These are phyloP conservation scores for Hirtodrosophila histrioides DNA, from an alignment of 2,888 invertebrate genomes.

Conservation along the genomic window DNA sequence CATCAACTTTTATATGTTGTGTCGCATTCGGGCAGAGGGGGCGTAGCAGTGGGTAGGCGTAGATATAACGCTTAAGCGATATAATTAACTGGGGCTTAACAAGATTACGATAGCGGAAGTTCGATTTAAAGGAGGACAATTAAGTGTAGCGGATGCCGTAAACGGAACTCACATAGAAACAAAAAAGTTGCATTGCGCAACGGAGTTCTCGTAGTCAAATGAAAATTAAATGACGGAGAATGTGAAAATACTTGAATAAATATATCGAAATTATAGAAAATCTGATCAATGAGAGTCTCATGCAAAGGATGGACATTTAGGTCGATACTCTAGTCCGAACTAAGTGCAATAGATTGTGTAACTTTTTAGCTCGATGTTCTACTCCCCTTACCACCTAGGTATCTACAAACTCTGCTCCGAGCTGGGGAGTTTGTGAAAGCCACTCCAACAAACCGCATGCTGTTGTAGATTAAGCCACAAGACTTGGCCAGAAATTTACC, in stretches of 20 bases:
- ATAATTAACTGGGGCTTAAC: constrained; percentile 55
- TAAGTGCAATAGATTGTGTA: too few relatives aligned
- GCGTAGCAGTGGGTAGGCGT: constrained; percentile 14
- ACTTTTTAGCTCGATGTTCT: background rate
- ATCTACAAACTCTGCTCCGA: background rate
- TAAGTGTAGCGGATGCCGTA: background rate
- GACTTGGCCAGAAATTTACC: constrained; percentile 55
- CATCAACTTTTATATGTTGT: constrained; percentile 67
- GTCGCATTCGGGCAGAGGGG: constrained; percentile 26
- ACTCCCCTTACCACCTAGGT: background rate
- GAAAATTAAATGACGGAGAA: constrained; percentile 3
- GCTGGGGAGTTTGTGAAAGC: constrained; percentile 8
- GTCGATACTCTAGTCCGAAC: too few relatives aligned
- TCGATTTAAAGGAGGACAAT: constrained; percentile 8
- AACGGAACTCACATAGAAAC: background rate
- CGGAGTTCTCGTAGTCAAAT: too few relatives aligned
- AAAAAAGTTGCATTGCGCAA: background rate
- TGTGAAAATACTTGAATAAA: constrained; percentile 15
- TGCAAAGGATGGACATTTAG: too few relatives aligned
- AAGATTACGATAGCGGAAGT: constrained; percentile 29
- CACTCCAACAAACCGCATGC: constrained; percentile 36
- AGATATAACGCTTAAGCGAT: constrained; percentile 45
- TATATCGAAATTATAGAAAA: background rate
- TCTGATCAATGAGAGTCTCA: too few relatives aligned
- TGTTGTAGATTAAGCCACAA: constrained; percentile 59